Conservation (phyloP, 1,140 invertebrate genomes). For the Drosophila nigromelanica region DNA sequence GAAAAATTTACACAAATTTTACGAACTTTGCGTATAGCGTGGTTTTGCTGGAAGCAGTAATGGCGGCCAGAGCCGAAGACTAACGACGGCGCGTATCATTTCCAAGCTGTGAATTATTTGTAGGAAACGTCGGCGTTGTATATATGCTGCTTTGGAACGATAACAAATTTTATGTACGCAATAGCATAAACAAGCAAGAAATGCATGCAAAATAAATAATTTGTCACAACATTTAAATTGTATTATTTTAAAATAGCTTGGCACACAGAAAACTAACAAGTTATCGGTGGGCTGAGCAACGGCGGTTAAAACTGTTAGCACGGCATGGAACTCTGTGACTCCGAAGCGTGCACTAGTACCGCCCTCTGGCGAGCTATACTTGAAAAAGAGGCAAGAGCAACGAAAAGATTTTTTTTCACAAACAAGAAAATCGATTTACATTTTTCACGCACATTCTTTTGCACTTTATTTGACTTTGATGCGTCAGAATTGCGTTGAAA, state of each 20-base stretch:
- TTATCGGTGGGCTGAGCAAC: slow-evolving; percentile 14
- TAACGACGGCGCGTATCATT: slow-evolving; percentile 62
- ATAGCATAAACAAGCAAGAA: not conserved
- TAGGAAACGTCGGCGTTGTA: slow-evolving; percentile 39
- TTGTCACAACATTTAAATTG: slow-evolving; percentile 9
- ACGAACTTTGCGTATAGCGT: slow-evolving; percentile 79
- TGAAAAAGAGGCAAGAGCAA: slow-evolving; percentile 26
- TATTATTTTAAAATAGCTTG: not conserved
- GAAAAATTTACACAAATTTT: slow-evolving; percentile 73
- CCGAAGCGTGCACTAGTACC: slow-evolving; percentile 44
- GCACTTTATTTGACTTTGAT: slow-evolving; percentile 47
- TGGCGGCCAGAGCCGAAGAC: slow-evolving; percentile 78
- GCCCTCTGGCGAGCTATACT: slow-evolving; percentile 54
- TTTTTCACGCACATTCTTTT: slow-evolving; percentile 81
- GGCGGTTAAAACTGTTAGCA: slow-evolving; percentile 15
- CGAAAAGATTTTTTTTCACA: slow-evolving; percentile 72
- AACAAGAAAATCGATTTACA: slow-evolving; percentile 82
- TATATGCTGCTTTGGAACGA: slow-evolving; percentile 23
- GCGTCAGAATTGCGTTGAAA: slow-evolving; percentile 36
- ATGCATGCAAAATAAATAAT: slow-evolving; percentile 6
- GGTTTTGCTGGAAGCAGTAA: slow-evolving; percentile 82
- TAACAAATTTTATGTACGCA: slow-evolving; percentile 13
- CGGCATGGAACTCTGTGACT: slow-evolving; percentile 53
- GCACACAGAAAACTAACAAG: slow-evolving; percentile 18
- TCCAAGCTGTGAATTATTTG: slow-evolving; percentile 45